Evolutionary conservation across 2,113 vertebrate species (phyloP), one percentile per base, ranked within the genome.

Genomic region (Channa argus): DNA sequence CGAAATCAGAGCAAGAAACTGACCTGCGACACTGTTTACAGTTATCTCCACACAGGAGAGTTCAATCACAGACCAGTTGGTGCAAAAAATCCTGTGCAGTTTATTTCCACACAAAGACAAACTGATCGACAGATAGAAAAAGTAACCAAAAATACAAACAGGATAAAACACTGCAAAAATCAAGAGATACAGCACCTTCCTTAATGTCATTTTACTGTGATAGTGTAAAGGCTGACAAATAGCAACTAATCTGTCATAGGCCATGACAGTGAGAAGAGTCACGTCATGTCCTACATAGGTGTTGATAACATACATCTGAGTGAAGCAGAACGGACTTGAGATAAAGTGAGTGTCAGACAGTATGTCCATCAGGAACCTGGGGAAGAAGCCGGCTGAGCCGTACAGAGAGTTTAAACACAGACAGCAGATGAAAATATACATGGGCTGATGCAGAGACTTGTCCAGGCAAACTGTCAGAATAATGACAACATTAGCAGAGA

Each of bases 211-310:
- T 62, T 51, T 81, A 3, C 47, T 69, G n/a, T 55, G 44, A 41
- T 85, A 85, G 12, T 74, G 66, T 8, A 82, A 50, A 41, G 83
- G 83, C 41, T 82, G 66, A 8, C 75, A 75, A 3, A 86, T 71
- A 2, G 83, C 79, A 0, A 86, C 52, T 9, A 71, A 51, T 34
- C 83, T 43, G 5, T 86, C 79, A 5, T 82, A 85, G 5, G 74
- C 79, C 79, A 85, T 82, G 52, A 72, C n/a, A 12, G 52, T 1
- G 2, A 86, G 71, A 13, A 82, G 12, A 0, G 11, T 52, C 0
- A 68, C 2, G 4, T 79, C 84, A 5, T 4, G 45, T 1, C 12
- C 8, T 5, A 5, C 51, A 37, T 64, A 86, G 1, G 8, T 82
- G 59, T 72, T 69, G n/a, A 82, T 64, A 6, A 83, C 37, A 50